These are phyloP conservation scores for Nothocercus nigrocapillus DNA, from an alignment of 2,113 vertebrate species.

Conservation along the genomic window DNA sequence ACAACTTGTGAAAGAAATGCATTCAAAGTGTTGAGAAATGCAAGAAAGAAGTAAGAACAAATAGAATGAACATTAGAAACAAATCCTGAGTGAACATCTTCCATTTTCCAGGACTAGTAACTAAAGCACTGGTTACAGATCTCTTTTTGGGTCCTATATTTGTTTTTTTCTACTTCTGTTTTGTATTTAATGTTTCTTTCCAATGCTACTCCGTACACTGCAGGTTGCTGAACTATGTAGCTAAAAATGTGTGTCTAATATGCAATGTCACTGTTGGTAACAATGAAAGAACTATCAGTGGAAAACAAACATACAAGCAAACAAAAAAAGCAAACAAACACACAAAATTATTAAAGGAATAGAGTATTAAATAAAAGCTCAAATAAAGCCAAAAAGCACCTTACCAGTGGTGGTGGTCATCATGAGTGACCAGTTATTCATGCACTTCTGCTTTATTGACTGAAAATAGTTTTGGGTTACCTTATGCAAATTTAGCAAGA, in stretches of 20 bases:
- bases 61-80: not conserved
- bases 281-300: not conserved
- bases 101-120: not conserved
- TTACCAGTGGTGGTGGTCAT: not conserved
- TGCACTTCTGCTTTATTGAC: not conserved
- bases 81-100: not conserved
- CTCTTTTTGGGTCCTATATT: not conserved
- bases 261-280: not conserved
- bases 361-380: not conserved
- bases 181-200: not conserved
- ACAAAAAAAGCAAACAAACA: not conserved
- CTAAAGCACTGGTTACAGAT: not conserved
- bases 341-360: not conserved
- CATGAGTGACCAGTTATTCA: not conserved
- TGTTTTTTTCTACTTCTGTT: not conserved
- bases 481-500: not conserved
- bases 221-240: not conserved
- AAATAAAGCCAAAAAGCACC: not conserved
- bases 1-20: fast-evolving
- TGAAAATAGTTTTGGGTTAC: fast-evolving
- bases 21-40: not conserved
- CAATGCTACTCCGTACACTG: not conserved
- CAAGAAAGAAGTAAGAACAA: not conserved
- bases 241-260: not conserved
- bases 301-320: not conserved